A percentile compares a stretch with the other conserved stretches of the same genome.
Conservation (phyloP, 2,888 invertebrate genomes). For the Heliconius aoede region DNA sequence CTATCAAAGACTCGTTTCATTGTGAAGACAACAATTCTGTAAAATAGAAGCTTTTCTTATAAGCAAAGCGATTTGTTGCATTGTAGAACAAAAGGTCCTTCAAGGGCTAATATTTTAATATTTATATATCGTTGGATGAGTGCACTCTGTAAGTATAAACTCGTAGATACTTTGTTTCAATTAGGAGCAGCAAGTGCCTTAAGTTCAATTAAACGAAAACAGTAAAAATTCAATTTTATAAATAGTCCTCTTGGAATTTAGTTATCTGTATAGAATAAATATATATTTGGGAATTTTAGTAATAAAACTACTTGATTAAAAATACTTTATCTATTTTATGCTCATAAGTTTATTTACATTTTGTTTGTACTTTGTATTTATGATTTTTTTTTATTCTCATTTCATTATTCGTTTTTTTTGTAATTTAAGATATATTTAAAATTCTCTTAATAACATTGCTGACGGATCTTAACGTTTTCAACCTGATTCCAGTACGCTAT, state of each 20-base stretch:
- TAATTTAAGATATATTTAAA: not conserved
- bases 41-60: conserved; percentile 42
- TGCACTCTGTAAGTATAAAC: not conserved
- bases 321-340: not conserved
- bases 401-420: not conserved
- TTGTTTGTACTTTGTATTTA: no score
- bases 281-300: not conserved
- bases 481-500: not conserved
- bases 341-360: no score
- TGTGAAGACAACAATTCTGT: conserved; percentile 46
- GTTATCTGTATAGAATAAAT: not conserved
- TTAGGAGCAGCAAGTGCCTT: not conserved
- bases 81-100: conserved; percentile 52
- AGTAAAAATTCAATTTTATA: not conserved
- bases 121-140: conserved; percentile 48
- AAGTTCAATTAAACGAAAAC: not conserved
- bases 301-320: not conserved
- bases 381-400: no score
- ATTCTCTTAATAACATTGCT: not conserved
- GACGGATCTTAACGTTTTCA: not conserved
- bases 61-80: conserved; percentile 54
- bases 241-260: not conserved
- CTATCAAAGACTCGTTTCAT: conserved; percentile 43
- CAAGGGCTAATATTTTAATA: conserved; percentile 52
- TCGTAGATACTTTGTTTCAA: conserved; percentile 1